phyloP scores from a whole-genome alignment of 2,888 invertebrate genomes.

The Cephonodes hylas region DNA sequence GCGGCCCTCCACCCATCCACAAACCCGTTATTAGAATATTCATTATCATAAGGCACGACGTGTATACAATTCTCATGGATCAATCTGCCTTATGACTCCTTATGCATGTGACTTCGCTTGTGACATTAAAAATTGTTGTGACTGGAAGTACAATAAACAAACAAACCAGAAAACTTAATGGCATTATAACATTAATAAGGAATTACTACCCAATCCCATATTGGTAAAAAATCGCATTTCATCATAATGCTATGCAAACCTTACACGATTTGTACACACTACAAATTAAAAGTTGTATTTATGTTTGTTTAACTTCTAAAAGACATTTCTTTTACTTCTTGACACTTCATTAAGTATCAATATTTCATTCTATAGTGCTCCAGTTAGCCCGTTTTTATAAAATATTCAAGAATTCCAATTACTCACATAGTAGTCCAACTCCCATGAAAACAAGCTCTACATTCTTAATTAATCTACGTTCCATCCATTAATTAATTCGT shows the following conservation, averaged over 20 bases:
- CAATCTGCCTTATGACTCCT: background rate
- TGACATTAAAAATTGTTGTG: too few relatives aligned
- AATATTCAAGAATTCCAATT: background rate
- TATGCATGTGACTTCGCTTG: too few relatives aligned
- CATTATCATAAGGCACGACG: background rate
- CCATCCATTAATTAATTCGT: conserved; percentile 3
- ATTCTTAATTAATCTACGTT: background rate
- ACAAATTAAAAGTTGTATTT: background rate
- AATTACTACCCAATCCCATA: too few relatives aligned
- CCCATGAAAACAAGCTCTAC: background rate
- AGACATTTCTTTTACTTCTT: too few relatives aligned
- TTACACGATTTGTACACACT: too few relatives aligned
- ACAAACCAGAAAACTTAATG: too few relatives aligned
- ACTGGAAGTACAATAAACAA: too few relatives aligned
- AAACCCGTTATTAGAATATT: conserved; percentile 11
- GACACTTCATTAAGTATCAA: too few relatives aligned
- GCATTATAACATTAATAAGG: too few relatives aligned
- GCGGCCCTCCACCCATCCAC: conserved; percentile 25
- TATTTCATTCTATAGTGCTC: background rate
- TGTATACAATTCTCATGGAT: background rate
- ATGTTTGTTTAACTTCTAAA: background rate
- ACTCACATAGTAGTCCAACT: background rate
- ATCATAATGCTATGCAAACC: too few relatives aligned
- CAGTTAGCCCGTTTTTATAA: too few relatives aligned
- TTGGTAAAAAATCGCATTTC: too few relatives aligned